phyloP scores from a whole-genome alignment of 2,888 invertebrate genomes.

The Sarcophaga caerulescens region DNA sequence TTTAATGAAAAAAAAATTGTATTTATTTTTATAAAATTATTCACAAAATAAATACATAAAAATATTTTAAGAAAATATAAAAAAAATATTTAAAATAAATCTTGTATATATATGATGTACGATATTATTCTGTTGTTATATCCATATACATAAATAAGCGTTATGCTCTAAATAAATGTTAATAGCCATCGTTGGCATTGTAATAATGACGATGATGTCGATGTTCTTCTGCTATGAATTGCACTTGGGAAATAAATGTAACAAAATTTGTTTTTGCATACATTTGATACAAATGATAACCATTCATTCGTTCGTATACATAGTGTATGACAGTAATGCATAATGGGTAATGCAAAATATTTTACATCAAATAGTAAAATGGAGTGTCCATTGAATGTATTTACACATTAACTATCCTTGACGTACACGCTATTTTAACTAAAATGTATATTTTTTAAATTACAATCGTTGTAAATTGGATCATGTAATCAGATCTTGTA shows the following conservation, averaged over 20 bases:
- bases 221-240: not conserved
- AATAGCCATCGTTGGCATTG: not conserved
- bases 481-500: too few species aligned
- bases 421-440: too few species aligned
- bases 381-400: not conserved
- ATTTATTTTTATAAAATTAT: not conserved
- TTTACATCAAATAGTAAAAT: not conserved
- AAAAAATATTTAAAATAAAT: not conserved
- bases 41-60: not conserved
- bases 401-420: too few species aligned
- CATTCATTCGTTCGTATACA: not conserved
- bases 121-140: too few species aligned
- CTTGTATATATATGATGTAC: too few species aligned
- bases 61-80: not conserved
- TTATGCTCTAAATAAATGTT: slow-evolving; percentile 49
- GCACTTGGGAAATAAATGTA: slow-evolving; percentile 42
- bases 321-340: not conserved
- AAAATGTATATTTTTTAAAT: too few species aligned
- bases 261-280: not conserved
- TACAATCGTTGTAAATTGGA: too few species aligned
- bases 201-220: not conserved
- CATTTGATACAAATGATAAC: not conserved
- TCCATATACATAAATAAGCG: slow-evolving; percentile 7
- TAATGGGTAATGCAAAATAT: not conserved
- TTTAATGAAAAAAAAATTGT: not conserved